Conservation (phyloP, 2,888 invertebrate genomes). For the Ashinkailepas kermadecensis region DNA sequence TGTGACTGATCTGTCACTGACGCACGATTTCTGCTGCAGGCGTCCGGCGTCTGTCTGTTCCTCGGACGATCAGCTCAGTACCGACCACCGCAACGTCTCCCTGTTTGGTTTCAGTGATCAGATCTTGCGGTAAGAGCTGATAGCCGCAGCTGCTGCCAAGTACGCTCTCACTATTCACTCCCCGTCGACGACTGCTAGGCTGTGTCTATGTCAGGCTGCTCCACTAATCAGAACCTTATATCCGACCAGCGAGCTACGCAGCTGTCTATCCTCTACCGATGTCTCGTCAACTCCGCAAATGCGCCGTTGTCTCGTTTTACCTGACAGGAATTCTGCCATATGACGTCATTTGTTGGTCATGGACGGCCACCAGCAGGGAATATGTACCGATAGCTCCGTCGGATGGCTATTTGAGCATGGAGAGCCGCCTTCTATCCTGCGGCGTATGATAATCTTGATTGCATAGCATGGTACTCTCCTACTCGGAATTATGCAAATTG, state of each 20-base stretch:
- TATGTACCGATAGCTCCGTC: no score
- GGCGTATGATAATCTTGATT: no score
- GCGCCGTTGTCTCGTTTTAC: not conserved
- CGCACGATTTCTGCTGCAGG: no score
- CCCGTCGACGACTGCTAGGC: not conserved
- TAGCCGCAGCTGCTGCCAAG: not conserved
- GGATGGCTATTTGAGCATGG: not conserved
- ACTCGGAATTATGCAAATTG: no score
- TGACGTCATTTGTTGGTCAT: no score
- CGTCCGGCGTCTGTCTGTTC: not conserved
- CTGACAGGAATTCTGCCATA: not conserved
- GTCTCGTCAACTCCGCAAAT: no score
- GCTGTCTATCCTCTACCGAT: no score
- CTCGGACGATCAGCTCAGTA: not conserved
- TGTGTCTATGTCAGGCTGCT: not conserved
- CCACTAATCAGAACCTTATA: not conserved
- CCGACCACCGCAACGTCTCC: slow-evolving; percentile 39
- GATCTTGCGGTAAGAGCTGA: slow-evolving; percentile 41
- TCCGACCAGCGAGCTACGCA: no score
- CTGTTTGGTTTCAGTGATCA: slow-evolving; percentile 45
- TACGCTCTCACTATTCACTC: not conserved
- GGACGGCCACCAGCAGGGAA: no score
- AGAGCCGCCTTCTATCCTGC: slow-evolving; percentile 15
- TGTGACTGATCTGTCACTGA: no score
- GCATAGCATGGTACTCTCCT: no score